Evolutionary conservation across 2,797 vertebrate species (phyloP).

Genomic region (Cichlasoma orientale): DNA sequence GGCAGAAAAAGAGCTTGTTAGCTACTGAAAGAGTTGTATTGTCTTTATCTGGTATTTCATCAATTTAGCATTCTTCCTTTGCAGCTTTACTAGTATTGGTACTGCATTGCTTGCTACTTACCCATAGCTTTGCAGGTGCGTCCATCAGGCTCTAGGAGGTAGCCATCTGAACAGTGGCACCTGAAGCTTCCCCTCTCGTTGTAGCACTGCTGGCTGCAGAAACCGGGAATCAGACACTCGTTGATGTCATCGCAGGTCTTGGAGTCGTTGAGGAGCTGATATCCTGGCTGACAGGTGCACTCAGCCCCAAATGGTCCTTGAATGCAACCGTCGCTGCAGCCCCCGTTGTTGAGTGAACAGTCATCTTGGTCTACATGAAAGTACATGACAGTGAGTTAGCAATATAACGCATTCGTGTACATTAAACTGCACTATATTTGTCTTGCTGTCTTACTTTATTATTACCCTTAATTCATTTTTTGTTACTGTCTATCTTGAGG

Average conservation of each 20-base stretch:
- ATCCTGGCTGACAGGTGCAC: constrained; percentile 77
- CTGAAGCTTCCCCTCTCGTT: constrained; percentile 80
- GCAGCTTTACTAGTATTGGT: background rate
- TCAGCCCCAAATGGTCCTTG: constrained; percentile 80
- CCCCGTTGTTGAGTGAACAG: constrained; percentile 76
- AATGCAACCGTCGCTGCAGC: constrained; percentile 76
- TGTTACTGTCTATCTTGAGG: background rate
- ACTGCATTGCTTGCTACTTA: constrained; percentile 19
- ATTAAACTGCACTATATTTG: background rate
- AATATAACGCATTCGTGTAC: background rate
- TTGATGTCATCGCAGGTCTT: constrained; percentile 82
- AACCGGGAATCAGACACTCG: constrained; percentile 80
- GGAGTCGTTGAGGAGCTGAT: constrained; percentile 78
- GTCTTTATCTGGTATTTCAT: background rate
- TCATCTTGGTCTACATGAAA: constrained; percentile 75
- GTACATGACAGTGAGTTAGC: background rate
- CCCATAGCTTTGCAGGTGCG: constrained; percentile 78
- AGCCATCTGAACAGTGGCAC: constrained; percentile 79
- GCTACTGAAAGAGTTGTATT: background rate
- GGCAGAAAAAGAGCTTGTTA: constrained; percentile 1
- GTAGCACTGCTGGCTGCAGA: constrained; percentile 81
- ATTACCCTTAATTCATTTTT: background rate
- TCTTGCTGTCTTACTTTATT: background rate
- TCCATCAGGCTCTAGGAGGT: constrained; percentile 74
- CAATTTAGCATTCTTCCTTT: background rate